Base-by-base conservation (phyloP, 2,113 vertebrate genomes). In the Scatophagus argus region DNA sequence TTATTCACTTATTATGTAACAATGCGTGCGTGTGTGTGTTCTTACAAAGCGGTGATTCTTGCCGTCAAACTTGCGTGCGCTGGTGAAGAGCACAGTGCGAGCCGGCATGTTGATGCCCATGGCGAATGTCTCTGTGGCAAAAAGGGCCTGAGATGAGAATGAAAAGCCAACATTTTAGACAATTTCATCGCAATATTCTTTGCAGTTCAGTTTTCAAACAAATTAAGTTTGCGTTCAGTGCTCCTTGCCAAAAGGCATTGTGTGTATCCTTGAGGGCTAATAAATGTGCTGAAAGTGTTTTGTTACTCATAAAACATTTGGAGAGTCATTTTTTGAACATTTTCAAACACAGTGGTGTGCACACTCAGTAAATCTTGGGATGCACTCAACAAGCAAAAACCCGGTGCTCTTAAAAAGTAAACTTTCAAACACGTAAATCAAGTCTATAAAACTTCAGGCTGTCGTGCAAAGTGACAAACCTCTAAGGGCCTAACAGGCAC, bases 51-150 rank as follows among this genome's bases (percentile, higher is more conserved):
- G 95, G 77, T 98, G 97, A 87, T 95, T 98, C 82, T 99, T 99
- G 77, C 98, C 98, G 80, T 99, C 98, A 88, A 96, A 99, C 90
- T 99, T 99, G 79, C 97, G 96, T 13, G 98, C 97, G 63, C 95
- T 99, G 27, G 98, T 99, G 92, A 99, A 99, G n/a, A 99, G 94
- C 58, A 99, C 98, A 1, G 98, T 99, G 80, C 98, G 96, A 52
- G 98, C 98, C 2, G 98, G 98, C 98, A 99, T 99, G 91, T 99
- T 99, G 94, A 99, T 99, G 55, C 98, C 98, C 98, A 99, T 98
- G 68, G 98, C 97, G 85, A 99, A 99, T 0, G 98, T 99, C 92
- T 99, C 98, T 3, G 98, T 99, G 39, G 98, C 98, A 94, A 99
- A 99, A 89, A 99, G 93, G 8, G 98, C 98, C 98, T 99, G 88